Conservation (phyloP, 1,140 invertebrate species). For the Oncopeltus fasciatus region DNA sequence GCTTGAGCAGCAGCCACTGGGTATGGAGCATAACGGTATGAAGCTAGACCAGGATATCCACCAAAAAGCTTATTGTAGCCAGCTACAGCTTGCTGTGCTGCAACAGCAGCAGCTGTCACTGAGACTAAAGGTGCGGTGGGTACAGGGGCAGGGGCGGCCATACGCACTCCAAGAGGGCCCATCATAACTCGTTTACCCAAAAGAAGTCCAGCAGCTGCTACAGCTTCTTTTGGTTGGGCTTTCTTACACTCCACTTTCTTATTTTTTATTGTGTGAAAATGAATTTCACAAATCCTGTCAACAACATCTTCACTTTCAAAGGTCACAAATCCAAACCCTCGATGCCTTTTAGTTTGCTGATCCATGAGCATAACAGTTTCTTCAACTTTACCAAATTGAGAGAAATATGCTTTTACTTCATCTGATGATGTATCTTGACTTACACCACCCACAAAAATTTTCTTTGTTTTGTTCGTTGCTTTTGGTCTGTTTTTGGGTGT, state of each 20-base stretch:
- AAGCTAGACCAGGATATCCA: conserved; percentile 44
- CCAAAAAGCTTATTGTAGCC: conserved; percentile 56
- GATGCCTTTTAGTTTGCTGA: conserved; percentile 79
- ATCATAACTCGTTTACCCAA: conserved; percentile 58
- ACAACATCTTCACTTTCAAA: conserved; percentile 84
- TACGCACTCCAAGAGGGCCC: conserved; percentile 46
- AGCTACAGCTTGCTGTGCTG: conserved; percentile 38
- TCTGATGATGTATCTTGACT: conserved; percentile 82
- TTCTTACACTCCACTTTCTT: conserved; percentile 89
- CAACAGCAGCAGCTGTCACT: conserved; percentile 33
- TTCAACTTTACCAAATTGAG: conserved; percentile 80
- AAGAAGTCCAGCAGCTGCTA: conserved; percentile 53
- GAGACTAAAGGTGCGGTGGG: conserved; percentile 37
- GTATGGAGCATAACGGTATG: conserved; percentile 58
- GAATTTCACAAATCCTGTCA: conserved; percentile 79
- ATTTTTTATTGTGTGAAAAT: conserved; percentile 85
- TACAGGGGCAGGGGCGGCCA: conserved; percentile 37
- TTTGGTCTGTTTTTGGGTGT: conserved; percentile 80
- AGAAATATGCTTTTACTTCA: conserved; percentile 81
- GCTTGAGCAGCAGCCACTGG: conserved; percentile 43
- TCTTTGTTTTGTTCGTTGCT: conserved; percentile 73
- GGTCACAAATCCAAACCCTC: conserved; percentile 82
- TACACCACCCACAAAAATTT: conserved; percentile 82
- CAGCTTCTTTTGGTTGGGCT: conserved; percentile 80
- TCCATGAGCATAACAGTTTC: conserved; percentile 91